Percentiles rank a stretch among this genome's conserved stretches.
Conservation (phyloP, 2,797 vertebrate species). For the Alfaro cultratus region DNA sequence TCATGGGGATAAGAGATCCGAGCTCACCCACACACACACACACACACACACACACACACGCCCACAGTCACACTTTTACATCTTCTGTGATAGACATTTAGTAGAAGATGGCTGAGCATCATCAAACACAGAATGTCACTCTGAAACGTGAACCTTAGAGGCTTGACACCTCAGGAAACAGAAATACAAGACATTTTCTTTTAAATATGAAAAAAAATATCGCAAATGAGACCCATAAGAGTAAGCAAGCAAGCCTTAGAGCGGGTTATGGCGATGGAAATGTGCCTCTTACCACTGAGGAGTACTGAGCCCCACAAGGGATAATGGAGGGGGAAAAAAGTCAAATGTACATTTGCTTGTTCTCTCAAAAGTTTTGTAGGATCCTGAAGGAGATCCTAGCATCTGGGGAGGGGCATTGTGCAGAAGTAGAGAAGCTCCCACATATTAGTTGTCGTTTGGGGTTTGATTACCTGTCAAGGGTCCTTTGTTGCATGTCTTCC, state of each 20-base stretch:
- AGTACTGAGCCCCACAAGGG: not conserved
- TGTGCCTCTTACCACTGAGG: conserved; percentile 14
- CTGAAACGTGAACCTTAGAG: conserved; percentile 24
- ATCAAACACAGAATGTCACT: conserved; percentile 39
- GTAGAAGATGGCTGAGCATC: conserved; percentile 48
- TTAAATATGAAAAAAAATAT: conserved; percentile 26
- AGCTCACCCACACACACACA: conserved; percentile 23
- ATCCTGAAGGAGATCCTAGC: not conserved
- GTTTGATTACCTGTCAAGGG: not conserved
- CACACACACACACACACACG: conserved; percentile 10
- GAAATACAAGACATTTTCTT: conserved; percentile 40
- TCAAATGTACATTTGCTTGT: not conserved
- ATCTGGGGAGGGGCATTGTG: not conserved
- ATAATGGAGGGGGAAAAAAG: not conserved
- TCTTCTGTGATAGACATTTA: conserved; percentile 50
- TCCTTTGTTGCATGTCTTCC: not conserved
- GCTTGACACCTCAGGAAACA: conserved; percentile 31
- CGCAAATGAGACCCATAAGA: conserved; percentile 19
- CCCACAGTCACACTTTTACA: conserved; percentile 27
- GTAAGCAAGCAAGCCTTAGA: conserved; percentile 9
- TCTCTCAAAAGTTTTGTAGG: not conserved
- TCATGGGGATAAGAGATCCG: conserved; percentile 63
- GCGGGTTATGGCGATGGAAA: conserved; percentile 35
- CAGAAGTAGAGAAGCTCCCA: not conserved
- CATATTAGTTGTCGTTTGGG: not conserved